Evolutionary conservation across 2,797 vertebrate species (phyloP).

Genomic region (Alexandromys oeconomus): DNA sequence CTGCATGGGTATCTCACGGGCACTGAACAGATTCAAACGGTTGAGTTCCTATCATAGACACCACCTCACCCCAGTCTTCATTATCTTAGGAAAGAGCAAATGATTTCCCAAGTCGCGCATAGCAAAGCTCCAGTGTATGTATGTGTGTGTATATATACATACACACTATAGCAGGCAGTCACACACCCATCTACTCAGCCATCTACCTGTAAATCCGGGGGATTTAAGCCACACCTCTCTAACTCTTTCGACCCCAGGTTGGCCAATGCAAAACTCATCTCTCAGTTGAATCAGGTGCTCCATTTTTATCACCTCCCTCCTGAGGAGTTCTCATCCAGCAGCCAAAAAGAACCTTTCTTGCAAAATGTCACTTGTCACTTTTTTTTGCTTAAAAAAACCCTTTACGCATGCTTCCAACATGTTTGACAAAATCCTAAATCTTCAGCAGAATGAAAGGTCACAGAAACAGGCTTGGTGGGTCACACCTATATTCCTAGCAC

Average conservation of each 20-base stretch:
- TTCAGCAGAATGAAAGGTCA: background rate
- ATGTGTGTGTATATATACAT: rapidly evolving
- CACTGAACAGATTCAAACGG: background rate
- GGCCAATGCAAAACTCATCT: background rate
- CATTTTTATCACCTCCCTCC: background rate
- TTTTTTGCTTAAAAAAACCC: conserved; percentile 3
- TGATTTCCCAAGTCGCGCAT: background rate
- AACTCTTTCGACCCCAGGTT: background rate
- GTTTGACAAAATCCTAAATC: background rate
- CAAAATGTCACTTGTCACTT: conserved; percentile 5
- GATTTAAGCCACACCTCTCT: background rate
- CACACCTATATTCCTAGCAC: background rate
- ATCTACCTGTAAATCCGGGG: background rate
- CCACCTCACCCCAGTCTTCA: background rate
- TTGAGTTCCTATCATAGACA: background rate
- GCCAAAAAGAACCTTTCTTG: conserved; percentile 21
- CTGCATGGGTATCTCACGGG: background rate
- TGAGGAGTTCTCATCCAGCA: background rate
- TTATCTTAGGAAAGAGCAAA: background rate
- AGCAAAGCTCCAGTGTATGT: background rate
- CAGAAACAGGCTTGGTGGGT: background rate
- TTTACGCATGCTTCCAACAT: background rate
- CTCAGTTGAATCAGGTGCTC: background rate
- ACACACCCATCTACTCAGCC: background rate
- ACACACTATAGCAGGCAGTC: background rate